These are phyloP conservation scores for Podargus strigoides DNA, from an alignment of 2,797 vertebrate species.

Conservation along the genomic window DNA sequence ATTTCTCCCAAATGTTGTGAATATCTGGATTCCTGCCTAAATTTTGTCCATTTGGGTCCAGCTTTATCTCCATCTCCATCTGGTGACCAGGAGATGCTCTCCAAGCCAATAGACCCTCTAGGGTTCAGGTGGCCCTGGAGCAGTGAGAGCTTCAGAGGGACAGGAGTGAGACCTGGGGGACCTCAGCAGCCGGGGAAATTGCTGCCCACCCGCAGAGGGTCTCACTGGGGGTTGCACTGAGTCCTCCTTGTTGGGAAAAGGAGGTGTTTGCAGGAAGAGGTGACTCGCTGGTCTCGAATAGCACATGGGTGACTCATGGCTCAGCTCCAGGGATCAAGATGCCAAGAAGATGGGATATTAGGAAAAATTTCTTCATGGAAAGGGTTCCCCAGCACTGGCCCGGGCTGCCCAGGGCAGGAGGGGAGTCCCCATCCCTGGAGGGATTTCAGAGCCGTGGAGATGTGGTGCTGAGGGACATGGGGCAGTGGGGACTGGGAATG, in stretches of 20 bases:
- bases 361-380: too few relatives aligned
- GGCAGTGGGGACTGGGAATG: too few relatives aligned
- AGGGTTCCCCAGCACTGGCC: too few relatives aligned
- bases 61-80: background rate
- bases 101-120: background rate
- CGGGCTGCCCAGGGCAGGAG: too few relatives aligned
- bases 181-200: background rate
- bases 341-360: rapidly evolving
- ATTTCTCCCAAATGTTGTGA: constrained; percentile 11
- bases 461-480: too few relatives aligned
- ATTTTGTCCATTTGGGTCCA: background rate
- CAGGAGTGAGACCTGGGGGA: background rate
- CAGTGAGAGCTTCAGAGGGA: background rate
- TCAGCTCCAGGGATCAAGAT: background rate
- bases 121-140: background rate
- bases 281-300: background rate
- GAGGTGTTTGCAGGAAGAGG: background rate
- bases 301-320: background rate
- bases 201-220: background rate
- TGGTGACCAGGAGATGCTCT: background rate
- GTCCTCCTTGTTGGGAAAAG: background rate
- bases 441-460: too few relatives aligned
- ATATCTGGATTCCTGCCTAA: background rate
- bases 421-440: too few relatives aligned
- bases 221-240: background rate